Evolutionary conservation across 2,113 vertebrate species (phyloP).

Genomic region (Cairina moschata): DNA sequence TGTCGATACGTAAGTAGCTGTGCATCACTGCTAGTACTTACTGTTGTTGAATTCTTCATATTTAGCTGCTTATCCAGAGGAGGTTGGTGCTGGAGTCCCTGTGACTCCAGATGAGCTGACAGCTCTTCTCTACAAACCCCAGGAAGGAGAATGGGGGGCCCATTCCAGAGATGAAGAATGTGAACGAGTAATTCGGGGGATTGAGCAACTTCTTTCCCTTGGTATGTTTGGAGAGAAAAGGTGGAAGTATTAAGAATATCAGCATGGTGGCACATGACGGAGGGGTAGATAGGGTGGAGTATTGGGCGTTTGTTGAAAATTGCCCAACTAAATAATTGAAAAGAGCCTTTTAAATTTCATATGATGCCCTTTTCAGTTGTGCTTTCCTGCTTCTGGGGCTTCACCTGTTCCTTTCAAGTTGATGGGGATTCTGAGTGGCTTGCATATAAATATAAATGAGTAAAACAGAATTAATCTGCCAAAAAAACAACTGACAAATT

Average conservation of each 20-base stretch:
- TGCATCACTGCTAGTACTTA: constrained; percentile 30
- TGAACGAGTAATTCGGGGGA: constrained; percentile 89
- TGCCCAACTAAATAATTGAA: background rate
- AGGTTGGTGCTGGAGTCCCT: constrained; percentile 91
- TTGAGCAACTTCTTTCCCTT: constrained; percentile 90
- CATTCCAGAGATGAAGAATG: constrained; percentile 93
- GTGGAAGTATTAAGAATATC: background rate
- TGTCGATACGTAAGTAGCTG: background rate
- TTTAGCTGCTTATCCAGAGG: constrained; percentile 87
- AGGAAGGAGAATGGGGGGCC: constrained; percentile 95
- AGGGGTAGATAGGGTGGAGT: background rate
- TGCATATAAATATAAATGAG: background rate
- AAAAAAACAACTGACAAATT: background rate
- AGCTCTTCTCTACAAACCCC: constrained; percentile 91
- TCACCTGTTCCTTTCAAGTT: background rate
- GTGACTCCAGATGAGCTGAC: constrained; percentile 92
- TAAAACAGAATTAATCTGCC: background rate
- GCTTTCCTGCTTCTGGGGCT: background rate
- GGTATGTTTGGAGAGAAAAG: constrained; percentile 74
- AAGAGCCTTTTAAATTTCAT: background rate
- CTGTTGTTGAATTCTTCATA: constrained; percentile 13
- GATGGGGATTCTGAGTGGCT: background rate
- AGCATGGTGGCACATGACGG: background rate
- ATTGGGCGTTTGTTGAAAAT: background rate
- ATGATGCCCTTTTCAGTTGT: background rate